phyloP scores from a whole-genome alignment of 2,113 vertebrate genomes.

The Aleadryas rufinucha region DNA sequence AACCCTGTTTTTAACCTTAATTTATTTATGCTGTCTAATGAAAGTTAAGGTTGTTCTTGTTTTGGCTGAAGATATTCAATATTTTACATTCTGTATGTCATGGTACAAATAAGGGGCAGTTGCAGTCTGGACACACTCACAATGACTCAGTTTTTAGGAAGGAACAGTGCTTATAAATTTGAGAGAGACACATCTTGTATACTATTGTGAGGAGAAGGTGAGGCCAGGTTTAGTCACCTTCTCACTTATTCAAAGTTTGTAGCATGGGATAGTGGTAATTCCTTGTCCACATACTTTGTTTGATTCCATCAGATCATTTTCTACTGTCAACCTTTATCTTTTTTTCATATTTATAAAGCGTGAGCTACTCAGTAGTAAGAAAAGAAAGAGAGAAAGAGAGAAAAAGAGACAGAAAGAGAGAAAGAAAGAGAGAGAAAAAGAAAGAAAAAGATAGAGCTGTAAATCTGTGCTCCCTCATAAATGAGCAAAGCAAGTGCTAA shows the following conservation, averaged over 20 bases:
- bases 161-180: neutral
- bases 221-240: neutral
- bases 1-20: neutral
- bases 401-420: rapidly evolving
- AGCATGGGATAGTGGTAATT: neutral
- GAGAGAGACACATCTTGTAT: neutral
- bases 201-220: neutral
- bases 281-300: neutral
- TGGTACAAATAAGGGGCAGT: neutral
- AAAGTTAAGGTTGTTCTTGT: neutral
- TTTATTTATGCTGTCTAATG: neutral
- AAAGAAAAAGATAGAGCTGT: neutral
- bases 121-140: neutral
- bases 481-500: neutral
- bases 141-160: neutral
- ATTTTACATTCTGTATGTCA: neutral
- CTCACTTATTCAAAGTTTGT: neutral
- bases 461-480: neutral
- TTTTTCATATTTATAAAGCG: neutral
- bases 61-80: neutral
- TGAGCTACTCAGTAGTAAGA: neutral
- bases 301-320: neutral
- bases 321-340: neutral
- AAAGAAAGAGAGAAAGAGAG: rapidly evolving
- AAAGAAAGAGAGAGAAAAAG: no score